Base-by-base conservation (phyloP, 1,140 invertebrate genomes). In the Zaprionus lachaisei region DNA sequence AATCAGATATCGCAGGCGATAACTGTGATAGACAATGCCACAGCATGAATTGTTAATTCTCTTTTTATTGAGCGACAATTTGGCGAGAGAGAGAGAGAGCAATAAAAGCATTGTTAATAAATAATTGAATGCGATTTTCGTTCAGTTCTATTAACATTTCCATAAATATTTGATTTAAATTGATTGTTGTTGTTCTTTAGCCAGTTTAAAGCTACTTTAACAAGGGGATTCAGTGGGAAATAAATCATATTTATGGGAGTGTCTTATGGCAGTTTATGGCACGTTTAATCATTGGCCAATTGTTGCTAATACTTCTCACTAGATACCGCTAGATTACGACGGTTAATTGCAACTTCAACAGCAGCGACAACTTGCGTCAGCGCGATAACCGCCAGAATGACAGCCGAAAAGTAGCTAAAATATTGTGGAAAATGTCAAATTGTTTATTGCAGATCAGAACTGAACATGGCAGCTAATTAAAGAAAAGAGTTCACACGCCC, bases 151-250 rank as follows among this genome's bases (percentile, higher is more conserved):
- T 72, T 51, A 65, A 56, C 41, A 73, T 72, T 65, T 60, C 57
- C 44, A 86, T 86, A 66, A 87, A 87, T 87, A 83, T 83, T 87
- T 87, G 58, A 83, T 86, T 67, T 65, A 44, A 72, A 86, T 65
- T 72, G 76, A 79, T 71, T 79, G 62, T 44, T 11, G 12, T 49
- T 26, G 73, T 80, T 67, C 56, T 63, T 68, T 62, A 51, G 56
- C 38, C 38, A 41, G 17, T 24, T 51, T 24, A 51, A 51, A 24
- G 47, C 4, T 22, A 51, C 11, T 12, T 51, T 49, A n/a, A 44
- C 15, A 17, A 20, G 47, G 17, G 47, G n/a, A 47, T 7, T 17
- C 5, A 49, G 15, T 11, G 1, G 47, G 1, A 14, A 14, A 24
- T 51, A 51, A 51, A 51, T 51, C 47, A 51, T 5, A 24, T 20